A percentile compares a stretch with the other conserved stretches of the same genome.
phyloP scores from a whole-genome alignment of 2,797 vertebrate genomes.

The Myotis findleyi region DNA sequence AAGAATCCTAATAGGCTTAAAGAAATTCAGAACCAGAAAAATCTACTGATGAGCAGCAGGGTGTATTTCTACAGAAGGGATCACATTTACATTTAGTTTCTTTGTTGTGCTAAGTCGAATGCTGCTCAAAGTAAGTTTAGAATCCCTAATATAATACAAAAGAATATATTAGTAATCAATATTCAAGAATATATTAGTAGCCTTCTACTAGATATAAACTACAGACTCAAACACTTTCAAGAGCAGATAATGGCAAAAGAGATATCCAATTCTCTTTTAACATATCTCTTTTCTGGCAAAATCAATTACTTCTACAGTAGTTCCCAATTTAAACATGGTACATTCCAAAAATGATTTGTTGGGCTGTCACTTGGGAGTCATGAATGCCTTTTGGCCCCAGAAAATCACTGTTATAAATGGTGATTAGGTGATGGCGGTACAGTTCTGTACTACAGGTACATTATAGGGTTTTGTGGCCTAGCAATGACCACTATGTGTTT shows the following conservation, averaged over 20 bases:
- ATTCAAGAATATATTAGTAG: conserved; percentile 18
- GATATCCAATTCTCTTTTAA: conserved; percentile 23
- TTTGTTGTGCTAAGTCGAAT: conserved; percentile 5
- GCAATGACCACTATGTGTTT: background rate
- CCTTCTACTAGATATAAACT: background rate
- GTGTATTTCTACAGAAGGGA: background rate
- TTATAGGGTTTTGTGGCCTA: background rate
- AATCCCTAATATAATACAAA: conserved; percentile 7
- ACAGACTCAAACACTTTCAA: background rate
- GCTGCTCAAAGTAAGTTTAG: conserved; percentile 21
- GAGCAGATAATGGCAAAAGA: background rate
- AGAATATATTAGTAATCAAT: conserved; percentile 17
- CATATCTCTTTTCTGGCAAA: conserved; percentile 45
- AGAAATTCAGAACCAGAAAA: conserved; percentile 42
- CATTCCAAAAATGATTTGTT: conserved; percentile 35
- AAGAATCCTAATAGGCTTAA: background rate
- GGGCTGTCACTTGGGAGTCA: background rate
- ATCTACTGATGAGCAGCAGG: background rate
- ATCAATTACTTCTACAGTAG: conserved; percentile 17
- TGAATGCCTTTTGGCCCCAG: background rate
- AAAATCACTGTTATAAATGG: background rate
- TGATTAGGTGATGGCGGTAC: background rate
- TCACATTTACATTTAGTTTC: background rate
- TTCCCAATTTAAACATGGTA: conserved; percentile 29
- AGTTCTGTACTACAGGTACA: background rate